A percentile compares a stretch with the other conserved stretches of the same genome.
Evolutionary conservation across 1,140 invertebrate genomes (phyloP).

Genomic region (Drosophila ananassae): DNA sequence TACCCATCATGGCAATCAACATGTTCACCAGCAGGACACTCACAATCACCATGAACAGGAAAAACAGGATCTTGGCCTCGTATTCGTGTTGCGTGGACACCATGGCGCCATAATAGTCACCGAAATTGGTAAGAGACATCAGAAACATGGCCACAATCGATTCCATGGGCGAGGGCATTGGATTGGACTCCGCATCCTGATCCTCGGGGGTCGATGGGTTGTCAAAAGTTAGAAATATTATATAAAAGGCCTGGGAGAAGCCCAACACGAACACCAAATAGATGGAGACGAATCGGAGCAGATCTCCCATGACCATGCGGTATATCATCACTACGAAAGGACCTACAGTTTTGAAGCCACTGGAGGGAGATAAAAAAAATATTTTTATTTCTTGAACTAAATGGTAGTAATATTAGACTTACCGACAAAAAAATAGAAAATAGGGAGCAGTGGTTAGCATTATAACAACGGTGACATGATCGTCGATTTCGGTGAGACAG

Average conservation of each 20-base stretch:
- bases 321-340: slow-evolving; percentile 99
- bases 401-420: neutral
- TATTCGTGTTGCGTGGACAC: slow-evolving; percentile 94
- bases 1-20: slow-evolving; percentile 99
- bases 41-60: slow-evolving; percentile 98
- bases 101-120: slow-evolving; percentile 95
- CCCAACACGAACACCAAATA: slow-evolving; percentile 98
- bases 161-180: slow-evolving; percentile 95
- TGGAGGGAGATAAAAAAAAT: slow-evolving; percentile 83
- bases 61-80: slow-evolving; percentile 95
- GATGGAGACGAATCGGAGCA: slow-evolving; percentile 97
- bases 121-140: slow-evolving; percentile 98
- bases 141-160: slow-evolving; percentile 98
- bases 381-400: neutral
- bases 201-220: slow-evolving; percentile 88
- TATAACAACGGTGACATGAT: slow-evolving; percentile 95
- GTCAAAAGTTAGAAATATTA: slow-evolving; percentile 95
- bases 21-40: slow-evolving; percentile 98
- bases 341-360: slow-evolving; percentile 98
- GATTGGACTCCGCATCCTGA: slow-evolving; percentile 91
- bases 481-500: slow-evolving; percentile 94
- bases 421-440: slow-evolving; percentile 99
- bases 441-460: slow-evolving; percentile 98
- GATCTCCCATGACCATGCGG: slow-evolving; percentile 98
- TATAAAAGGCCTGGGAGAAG: slow-evolving; percentile 98